Base-by-base conservation (phyloP, 2,888 invertebrate genomes). In the Polydrusus tereticollis region DNA sequence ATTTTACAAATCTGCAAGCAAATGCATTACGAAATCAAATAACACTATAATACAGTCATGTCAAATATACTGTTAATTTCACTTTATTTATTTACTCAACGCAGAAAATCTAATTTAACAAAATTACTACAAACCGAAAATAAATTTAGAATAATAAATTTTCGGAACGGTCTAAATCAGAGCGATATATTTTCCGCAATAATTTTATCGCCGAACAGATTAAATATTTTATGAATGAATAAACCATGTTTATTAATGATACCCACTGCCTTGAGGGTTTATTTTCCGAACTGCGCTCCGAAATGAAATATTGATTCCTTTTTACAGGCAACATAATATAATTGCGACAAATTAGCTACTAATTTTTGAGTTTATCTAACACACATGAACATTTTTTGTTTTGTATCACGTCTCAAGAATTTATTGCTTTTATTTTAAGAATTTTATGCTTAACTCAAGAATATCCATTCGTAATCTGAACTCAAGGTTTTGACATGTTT, bases 191-290 rank as follows among this genome's bases (percentile, higher is more conserved):
- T 66, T 29, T 29, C 23, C 26, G 58, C 66, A 29, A 66, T 45
- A 43, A 66, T 66, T 66, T 66, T 58, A 57, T 57, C 29, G 58
- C 18, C 45, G 33, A 43, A 29, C 26, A 16, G 38, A 38, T 66
- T 66, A 66, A 66, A 66, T 66, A 66, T 58, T 58, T 58, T 57
- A 66, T 66, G 66, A 66, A 66, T 52, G 29, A 29, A 47, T 47
- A 47, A 52, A 52, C 52, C 16, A 8, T 29, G 26, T 52, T 52
- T 52, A 52, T 52, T 52, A 52, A 52, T 52, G 26, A 52, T 52
- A n/a, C n/a, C n/a, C n/a, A n/a, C 6, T 14, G 23, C 16, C 29
- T 12, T 26, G 14, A 29, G 14, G 52, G 52, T 52, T 52, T 52
- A 29, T 52, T 52, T 52, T 26, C 52, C 16, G 29, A 29, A 29